These are phyloP conservation scores for Cyprinodon brontotheroides DNA, from an alignment of 2,113 vertebrate species.

Conservation along the genomic window DNA sequence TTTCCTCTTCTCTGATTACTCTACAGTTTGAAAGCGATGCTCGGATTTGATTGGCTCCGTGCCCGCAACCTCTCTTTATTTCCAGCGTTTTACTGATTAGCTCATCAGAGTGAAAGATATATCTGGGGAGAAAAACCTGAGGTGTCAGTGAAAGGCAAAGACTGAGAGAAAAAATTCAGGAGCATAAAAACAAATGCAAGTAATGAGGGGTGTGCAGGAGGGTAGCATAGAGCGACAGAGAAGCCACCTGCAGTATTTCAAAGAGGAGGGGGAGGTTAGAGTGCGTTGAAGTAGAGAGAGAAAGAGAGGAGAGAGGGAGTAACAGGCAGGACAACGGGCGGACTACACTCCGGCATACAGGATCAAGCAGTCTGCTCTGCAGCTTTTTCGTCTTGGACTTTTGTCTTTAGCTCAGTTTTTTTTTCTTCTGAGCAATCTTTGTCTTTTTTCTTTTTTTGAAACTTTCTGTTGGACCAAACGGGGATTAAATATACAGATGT, in stretches of 20 bases:
- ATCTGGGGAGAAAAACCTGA: slow-evolving; percentile 45
- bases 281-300: slow-evolving; percentile 27
- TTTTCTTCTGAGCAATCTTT: slow-evolving; percentile 21
- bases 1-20: slow-evolving; percentile 3
- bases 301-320: slow-evolving; percentile 43
- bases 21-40: slow-evolving; percentile 9
- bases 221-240: slow-evolving; percentile 51
- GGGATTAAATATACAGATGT: slow-evolving; percentile 23
- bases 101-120: slow-evolving; percentile 57
- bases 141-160: neutral
- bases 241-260: slow-evolving; percentile 71
- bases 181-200: slow-evolving; percentile 14
- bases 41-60: slow-evolving; percentile 42
- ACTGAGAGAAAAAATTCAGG: slow-evolving; percentile 10
- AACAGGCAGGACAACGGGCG: slow-evolving; percentile 67
- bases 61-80: slow-evolving; percentile 32
- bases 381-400: neutral
- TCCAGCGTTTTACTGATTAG: slow-evolving; percentile 18
- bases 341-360: slow-evolving; percentile 48
- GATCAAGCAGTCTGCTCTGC: slow-evolving; percentile 19
- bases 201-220: slow-evolving; percentile 45
- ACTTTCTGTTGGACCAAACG: slow-evolving; percentile 19
- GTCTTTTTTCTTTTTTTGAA: slow-evolving; percentile 7
- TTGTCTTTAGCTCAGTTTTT: slow-evolving; percentile 8
- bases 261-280: slow-evolving; percentile 25